These are phyloP conservation scores for Ahaetulla prasina DNA, from an alignment of 2,113 vertebrate genomes.

Conservation along the genomic window DNA sequence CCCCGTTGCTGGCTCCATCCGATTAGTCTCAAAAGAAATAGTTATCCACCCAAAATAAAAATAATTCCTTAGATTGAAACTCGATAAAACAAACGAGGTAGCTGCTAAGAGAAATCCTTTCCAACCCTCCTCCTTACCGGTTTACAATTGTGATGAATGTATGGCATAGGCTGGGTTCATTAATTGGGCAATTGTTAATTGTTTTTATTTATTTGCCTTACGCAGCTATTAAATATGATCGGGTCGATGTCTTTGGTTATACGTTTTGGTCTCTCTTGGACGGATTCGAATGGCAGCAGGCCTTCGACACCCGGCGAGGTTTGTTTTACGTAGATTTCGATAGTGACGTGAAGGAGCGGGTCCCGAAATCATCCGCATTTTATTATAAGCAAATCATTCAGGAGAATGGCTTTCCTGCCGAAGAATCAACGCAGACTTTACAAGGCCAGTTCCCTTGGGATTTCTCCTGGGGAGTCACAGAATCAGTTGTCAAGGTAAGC, in stretches of 20 bases:
- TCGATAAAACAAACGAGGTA: not conserved
- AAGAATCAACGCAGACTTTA: constrained; percentile 60
- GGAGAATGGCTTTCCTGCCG: constrained; percentile 79
- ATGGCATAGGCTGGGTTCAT: not conserved
- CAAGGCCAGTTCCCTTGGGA: constrained; percentile 82
- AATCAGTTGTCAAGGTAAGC: constrained; percentile 86
- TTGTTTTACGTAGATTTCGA: constrained; percentile 88
- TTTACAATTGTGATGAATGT: not conserved
- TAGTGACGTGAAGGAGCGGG: constrained; percentile 72
- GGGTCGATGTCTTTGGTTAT: constrained; percentile 85
- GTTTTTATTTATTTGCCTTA: constrained; percentile 14
- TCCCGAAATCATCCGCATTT: constrained; percentile 84
- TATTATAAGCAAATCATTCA: constrained; percentile 82
- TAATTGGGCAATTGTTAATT: not conserved
- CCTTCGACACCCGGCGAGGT: constrained; percentile 79
- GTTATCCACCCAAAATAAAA: not conserved
- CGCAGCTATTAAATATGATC: constrained; percentile 81
- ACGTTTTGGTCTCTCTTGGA: constrained; percentile 91
- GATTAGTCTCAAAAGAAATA: not conserved
- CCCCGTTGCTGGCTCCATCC: not conserved
- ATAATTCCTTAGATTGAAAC: not conserved
- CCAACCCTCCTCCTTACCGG: not conserved
- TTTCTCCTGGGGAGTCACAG: constrained; percentile 91
- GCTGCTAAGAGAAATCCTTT: not conserved
- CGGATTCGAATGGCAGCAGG: constrained; percentile 92